phyloP scores from a whole-genome alignment of 2,113 vertebrate genomes.

The Coryphaenoides rupestris region DNA sequence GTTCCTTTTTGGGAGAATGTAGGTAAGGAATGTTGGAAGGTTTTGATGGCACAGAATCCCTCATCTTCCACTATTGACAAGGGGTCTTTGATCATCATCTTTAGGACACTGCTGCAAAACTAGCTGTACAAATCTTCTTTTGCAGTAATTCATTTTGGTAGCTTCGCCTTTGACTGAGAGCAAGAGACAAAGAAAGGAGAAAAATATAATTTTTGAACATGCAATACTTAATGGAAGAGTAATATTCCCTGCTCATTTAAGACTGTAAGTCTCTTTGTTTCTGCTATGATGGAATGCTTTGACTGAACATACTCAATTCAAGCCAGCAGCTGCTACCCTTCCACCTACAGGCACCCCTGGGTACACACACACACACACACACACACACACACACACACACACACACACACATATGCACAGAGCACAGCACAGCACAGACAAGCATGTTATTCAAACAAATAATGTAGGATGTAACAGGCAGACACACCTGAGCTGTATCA shows the following conservation, averaged over 20 bases:
- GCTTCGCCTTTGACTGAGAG: conserved; percentile 5
- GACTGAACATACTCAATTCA: no score
- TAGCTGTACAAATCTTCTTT: conserved; percentile 5
- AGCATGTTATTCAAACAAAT: no score
- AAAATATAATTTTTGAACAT: conserved; percentile 3
- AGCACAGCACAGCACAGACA: no score
- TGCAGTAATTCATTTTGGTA: conserved; percentile 15
- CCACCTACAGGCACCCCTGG: no score
- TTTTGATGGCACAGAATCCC: neutral
- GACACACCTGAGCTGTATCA: no score
- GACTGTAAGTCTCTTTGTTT: no score
- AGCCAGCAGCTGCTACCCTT: no score
- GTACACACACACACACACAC: no score
- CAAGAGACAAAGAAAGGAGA: conserved; percentile 1
- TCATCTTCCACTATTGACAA: conserved; percentile 10
- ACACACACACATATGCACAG: no score
- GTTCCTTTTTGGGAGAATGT: neutral
- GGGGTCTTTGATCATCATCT: conserved; percentile 19
- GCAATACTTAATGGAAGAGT: neutral
- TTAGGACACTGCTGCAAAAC: conserved; percentile 1
- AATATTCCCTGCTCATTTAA: neutral
- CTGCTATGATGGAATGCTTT: no score
- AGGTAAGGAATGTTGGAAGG: neutral
- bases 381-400: no score
- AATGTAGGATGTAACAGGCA: no score